These are phyloP conservation scores for Synergus itoensis DNA, from an alignment of 2,888 invertebrate species.

Conservation along the genomic window DNA sequence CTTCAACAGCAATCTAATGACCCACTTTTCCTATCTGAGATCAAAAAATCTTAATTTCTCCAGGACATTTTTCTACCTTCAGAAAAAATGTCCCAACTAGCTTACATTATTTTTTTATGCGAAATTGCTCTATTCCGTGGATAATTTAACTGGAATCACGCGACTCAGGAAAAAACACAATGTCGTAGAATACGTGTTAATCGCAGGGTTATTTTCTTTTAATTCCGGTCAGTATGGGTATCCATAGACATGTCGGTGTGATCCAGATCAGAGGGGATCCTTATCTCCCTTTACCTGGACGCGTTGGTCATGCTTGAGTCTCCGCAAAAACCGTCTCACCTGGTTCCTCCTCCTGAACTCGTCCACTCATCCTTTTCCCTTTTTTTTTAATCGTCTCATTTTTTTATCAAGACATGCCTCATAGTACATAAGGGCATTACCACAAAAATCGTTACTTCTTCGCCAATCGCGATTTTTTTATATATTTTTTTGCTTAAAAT, in stretches of 20 bases:
- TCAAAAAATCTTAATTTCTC: not conserved
- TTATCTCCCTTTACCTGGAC: constrained; percentile 70
- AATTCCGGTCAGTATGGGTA: not conserved
- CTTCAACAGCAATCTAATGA: not conserved
- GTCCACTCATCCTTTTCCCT: constrained; percentile 24
- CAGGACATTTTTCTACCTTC: not conserved
- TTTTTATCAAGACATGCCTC: not conserved
- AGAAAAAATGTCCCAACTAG: not conserved
- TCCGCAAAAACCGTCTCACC: constrained; percentile 74
- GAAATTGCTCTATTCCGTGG: not conserved
- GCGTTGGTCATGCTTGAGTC: constrained; percentile 74
- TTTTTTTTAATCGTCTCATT: not conserved
- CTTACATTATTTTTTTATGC: not conserved
- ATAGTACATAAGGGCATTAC: too few species aligned
- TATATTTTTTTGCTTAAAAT: too few species aligned
- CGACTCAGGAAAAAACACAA: not conserved
- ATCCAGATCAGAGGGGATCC: constrained; percentile 76
- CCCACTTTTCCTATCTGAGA: not conserved
- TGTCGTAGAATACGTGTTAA: not conserved
- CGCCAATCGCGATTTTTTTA: too few species aligned
- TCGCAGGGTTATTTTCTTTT: constrained; percentile 13
- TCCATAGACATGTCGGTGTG: constrained; percentile 52
- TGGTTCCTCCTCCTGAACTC: constrained; percentile 66
- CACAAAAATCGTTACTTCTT: too few species aligned
- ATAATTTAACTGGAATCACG: not conserved